These are phyloP conservation scores for Desmophyllum pertusum DNA, from an alignment of 92 coral and sea anemone genomes.

Conservation along the genomic window DNA sequence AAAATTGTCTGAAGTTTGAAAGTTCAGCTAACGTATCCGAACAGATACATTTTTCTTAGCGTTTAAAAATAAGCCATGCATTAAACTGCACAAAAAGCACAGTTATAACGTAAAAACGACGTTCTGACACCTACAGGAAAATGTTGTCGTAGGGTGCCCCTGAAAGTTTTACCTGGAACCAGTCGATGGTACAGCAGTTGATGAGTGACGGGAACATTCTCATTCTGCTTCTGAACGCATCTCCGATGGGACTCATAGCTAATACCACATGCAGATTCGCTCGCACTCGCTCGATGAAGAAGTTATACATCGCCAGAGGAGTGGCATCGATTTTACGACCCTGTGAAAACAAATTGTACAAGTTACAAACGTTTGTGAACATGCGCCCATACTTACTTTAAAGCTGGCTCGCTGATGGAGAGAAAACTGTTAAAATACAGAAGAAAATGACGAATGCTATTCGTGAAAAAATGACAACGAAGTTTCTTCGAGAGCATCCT, in stretches of 20 bases:
- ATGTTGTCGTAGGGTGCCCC: neutral
- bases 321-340: constrained; percentile 99
- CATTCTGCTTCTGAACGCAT: constrained; percentile 95
- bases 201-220: constrained; percentile 99
- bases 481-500: neutral
- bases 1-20: no score
- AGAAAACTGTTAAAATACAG: neutral
- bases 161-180: constrained; percentile 88
- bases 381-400: neutral
- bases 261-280: constrained; percentile 95
- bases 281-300: constrained; percentile 97
- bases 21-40: no score
- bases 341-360: constrained; percentile 26
- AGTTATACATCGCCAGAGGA: constrained; percentile 98
- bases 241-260: constrained; percentile 99
- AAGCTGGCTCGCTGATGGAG: neutral
- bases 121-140: no score
- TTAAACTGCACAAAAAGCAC: no score
- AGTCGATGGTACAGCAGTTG: constrained; percentile 99
- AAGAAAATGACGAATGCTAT: neutral
- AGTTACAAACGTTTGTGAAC: neutral
- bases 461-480: neutral
- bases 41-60: no score
- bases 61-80: no score
- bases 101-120: no score